Conservation (phyloP, 1,140 invertebrate species). For the Aphelinus atriplicis region DNA sequence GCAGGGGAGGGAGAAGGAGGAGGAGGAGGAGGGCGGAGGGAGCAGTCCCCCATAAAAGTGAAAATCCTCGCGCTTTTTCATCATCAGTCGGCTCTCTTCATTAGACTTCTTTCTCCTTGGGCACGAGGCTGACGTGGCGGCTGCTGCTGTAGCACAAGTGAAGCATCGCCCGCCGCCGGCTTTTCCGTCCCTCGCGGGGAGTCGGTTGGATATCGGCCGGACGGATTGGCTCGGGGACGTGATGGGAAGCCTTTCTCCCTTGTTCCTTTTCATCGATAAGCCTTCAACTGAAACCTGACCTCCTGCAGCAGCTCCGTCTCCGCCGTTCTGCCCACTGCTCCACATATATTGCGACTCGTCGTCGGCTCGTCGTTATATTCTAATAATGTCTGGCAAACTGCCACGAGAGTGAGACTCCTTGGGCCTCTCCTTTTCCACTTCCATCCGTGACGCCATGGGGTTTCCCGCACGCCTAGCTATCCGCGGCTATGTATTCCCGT, state of each 20-base stretch:
- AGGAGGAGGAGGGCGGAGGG: too few relatives aligned
- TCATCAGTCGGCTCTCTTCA: background rate
- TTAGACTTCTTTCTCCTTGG: background rate
- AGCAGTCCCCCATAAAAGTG: too few relatives aligned
- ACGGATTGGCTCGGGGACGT: constrained; percentile 22
- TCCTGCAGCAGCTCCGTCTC: background rate
- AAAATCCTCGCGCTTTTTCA: too few relatives aligned
- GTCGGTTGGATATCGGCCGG: background rate
- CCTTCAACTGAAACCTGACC: constrained; percentile 29
- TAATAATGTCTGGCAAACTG: constrained; percentile 62
- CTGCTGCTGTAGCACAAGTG: background rate
- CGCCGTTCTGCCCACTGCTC: too few relatives aligned
- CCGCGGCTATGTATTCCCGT: too few relatives aligned
- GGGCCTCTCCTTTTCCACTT: background rate
- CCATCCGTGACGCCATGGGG: too few relatives aligned
- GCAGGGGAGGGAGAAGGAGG: too few relatives aligned
- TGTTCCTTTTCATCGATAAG: constrained; percentile 36
- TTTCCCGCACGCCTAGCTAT: too few relatives aligned
- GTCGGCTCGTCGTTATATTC: constrained; percentile 52
- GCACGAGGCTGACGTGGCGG: background rate
- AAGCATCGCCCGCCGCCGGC: background rate
- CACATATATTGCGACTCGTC: constrained; percentile 1
- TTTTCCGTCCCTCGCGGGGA: background rate
- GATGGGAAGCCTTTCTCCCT: constrained; percentile 26
- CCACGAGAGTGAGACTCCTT: constrained; percentile 39